phyloP scores from a whole-genome alignment of 2,113 vertebrate genomes.

The Sebastes fasciatus region DNA sequence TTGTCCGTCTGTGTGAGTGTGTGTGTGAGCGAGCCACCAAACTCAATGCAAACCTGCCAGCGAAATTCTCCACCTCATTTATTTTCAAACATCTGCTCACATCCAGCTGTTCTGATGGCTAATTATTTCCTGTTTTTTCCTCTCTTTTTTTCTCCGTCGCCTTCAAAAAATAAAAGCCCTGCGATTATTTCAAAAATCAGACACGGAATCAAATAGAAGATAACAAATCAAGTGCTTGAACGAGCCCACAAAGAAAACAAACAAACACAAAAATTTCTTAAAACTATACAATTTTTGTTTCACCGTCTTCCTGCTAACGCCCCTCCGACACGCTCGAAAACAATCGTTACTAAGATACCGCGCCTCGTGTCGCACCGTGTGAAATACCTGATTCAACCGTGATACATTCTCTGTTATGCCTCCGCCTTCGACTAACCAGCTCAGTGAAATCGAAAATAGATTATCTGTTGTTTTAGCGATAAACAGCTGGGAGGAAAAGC shows the following conservation, averaged over 20 bases:
- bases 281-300: conserved; percentile 75
- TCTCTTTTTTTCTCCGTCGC: conserved; percentile 26
- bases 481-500: conserved; percentile 65
- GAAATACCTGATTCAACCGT: conserved; percentile 77
- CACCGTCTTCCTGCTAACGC: conserved; percentile 17
- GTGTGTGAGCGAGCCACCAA: conserved; percentile 47
- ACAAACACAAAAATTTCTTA: conserved; percentile 46
- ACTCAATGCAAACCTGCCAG: conserved; percentile 68
- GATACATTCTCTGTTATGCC: conserved; percentile 76
- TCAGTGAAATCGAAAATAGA: conserved; percentile 77
- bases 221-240: conserved; percentile 72
- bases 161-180: conserved; percentile 47
- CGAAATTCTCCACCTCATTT: conserved; percentile 43
- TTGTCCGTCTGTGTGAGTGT: conserved; percentile 12
- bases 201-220: conserved; percentile 78
- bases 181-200: conserved; percentile 52
- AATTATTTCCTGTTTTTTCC: conserved; percentile 42
- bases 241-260: conserved; percentile 65
- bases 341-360: conserved; percentile 64
- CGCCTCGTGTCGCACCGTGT: conserved; percentile 50
- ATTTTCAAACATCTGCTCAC: conserved; percentile 60
- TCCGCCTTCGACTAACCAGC: conserved; percentile 42
- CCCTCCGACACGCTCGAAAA: conserved; percentile 1
- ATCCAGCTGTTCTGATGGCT: conserved; percentile 61
- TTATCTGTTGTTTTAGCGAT: conserved; percentile 56